A percentile compares a stretch with the other conserved stretches of the same genome.
These are phyloP conservation scores for Cotesia chilonis DNA, from an alignment of 1,140 invertebrate species.

Conservation along the genomic window DNA sequence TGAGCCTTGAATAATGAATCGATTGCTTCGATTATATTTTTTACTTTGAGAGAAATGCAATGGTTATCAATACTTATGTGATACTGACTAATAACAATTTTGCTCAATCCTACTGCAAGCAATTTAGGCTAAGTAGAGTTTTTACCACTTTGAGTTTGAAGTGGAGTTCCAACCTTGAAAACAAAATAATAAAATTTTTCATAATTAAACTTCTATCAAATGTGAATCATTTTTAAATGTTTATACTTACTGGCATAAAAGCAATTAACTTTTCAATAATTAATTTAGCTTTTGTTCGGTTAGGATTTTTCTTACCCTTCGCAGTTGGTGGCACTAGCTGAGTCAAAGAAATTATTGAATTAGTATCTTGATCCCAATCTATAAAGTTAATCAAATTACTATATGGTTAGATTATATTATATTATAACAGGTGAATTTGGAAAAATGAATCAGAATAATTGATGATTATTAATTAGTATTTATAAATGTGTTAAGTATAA, in stretches of 20 bases:
- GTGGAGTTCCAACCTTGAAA: not conserved
- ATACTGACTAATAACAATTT: conserved; percentile 20
- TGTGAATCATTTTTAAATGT: not conserved
- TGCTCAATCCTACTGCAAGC: conserved; percentile 15
- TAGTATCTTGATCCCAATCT: not conserved
- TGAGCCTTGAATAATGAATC: conserved; percentile 26
- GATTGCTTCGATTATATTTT: conserved; percentile 11
- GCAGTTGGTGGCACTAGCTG: not conserved
- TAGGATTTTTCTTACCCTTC: not conserved
- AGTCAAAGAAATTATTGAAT: not conserved
- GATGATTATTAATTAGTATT: too few relatives aligned
- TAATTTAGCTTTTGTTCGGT: not conserved
- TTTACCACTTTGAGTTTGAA: not conserved
- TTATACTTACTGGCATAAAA: not conserved
- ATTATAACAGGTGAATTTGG: too few relatives aligned
- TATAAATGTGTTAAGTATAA: too few relatives aligned
- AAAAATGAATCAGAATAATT: too few relatives aligned
- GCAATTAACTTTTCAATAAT: not conserved
- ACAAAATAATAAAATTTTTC: not conserved
- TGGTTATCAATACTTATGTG: conserved; percentile 6
- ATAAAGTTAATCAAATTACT: too few relatives aligned
- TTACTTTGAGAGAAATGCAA: not conserved
- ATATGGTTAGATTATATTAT: too few relatives aligned
- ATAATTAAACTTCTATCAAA: not conserved
- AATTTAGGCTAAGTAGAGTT: conserved; percentile 23